These are phyloP conservation scores for Mystacides longicornis DNA, from an alignment of 2,888 invertebrate genomes.

Conservation along the genomic window DNA sequence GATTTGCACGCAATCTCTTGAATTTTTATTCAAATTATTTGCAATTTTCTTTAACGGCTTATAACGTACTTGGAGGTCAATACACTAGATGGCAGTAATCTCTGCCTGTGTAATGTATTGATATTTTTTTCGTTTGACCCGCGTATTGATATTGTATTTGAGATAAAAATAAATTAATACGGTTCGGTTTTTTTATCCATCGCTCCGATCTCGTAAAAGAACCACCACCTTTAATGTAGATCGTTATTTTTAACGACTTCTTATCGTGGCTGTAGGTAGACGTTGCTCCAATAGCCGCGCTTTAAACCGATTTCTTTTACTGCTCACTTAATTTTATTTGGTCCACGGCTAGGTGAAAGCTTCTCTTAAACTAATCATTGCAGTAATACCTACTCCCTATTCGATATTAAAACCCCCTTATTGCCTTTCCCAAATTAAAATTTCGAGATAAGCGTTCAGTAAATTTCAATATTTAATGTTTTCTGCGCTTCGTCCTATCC, in stretches of 20 bases:
- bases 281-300: slow-evolving; percentile 8
- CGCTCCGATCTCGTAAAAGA: slow-evolving; percentile 9
- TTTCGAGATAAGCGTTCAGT: slow-evolving; percentile 21
- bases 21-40: too few relatives aligned
- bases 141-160: too few relatives aligned
- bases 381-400: slow-evolving; percentile 10
- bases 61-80: too few relatives aligned
- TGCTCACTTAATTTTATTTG: not conserved
- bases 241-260: slow-evolving; percentile 23
- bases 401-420: slow-evolving; percentile 11
- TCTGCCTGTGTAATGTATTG: too few relatives aligned
- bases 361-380: slow-evolving; percentile 20
- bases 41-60: too few relatives aligned
- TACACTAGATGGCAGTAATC: too few relatives aligned
- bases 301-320: not conserved
- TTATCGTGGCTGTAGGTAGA: slow-evolving; percentile 17
- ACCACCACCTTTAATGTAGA: slow-evolving; percentile 11
- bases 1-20: too few relatives aligned
- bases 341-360: too few relatives aligned
- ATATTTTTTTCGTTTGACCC: too few relatives aligned
- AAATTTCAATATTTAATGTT: too few relatives aligned
- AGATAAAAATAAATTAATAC: too few relatives aligned
- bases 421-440: slow-evolving; percentile 21
- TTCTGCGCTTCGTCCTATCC: too few relatives aligned
- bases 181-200: slow-evolving; percentile 12